These are phyloP conservation scores for Drosophila lutescens DNA, from an alignment of 2,888 invertebrate species.

Conservation along the genomic window DNA sequence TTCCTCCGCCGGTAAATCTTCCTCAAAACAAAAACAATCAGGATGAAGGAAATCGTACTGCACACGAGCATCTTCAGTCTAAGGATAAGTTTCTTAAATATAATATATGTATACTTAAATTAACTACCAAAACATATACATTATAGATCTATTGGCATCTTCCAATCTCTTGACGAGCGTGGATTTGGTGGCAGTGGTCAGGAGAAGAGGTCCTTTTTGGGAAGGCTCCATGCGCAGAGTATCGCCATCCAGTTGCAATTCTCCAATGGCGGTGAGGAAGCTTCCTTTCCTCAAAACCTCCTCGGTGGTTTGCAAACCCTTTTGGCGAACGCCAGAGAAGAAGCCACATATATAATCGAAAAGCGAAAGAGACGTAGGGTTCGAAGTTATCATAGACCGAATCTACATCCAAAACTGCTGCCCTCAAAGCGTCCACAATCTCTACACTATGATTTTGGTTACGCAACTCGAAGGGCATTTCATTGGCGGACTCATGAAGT, in stretches of 20 bases:
- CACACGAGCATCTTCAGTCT: conserved; percentile 86
- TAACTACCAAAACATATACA: conserved; percentile 84
- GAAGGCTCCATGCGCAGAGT: conserved; percentile 90
- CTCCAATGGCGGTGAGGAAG: conserved; percentile 91
- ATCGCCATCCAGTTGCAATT: conserved; percentile 88
- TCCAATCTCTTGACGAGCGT: conserved; percentile 90
- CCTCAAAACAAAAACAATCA: conserved; percentile 86
- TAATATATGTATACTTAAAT: neutral
- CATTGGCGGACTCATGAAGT: conserved; percentile 91
- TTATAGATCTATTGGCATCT: conserved; percentile 88
- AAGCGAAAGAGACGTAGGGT: conserved; percentile 89
- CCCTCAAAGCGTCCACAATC: conserved; percentile 90
- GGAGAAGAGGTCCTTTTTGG: conserved; percentile 89
- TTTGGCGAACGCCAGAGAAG: conserved; percentile 92
- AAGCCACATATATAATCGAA: conserved; percentile 94
- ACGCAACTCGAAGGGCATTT: conserved; percentile 91
- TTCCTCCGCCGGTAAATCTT: conserved; percentile 85
- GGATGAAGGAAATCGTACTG: conserved; percentile 86
- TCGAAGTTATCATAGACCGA: conserved; percentile 92
- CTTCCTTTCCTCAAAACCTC: conserved; percentile 94
- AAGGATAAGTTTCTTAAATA: too few species aligned
- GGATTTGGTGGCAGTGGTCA: conserved; percentile 91
- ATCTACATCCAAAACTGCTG: conserved; percentile 90
- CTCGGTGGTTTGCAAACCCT: conserved; percentile 94
- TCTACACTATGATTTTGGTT: conserved; percentile 88